These are phyloP conservation scores for Platypus cylindrus DNA, from an alignment of 2,888 invertebrate species.

Conservation along the genomic window DNA sequence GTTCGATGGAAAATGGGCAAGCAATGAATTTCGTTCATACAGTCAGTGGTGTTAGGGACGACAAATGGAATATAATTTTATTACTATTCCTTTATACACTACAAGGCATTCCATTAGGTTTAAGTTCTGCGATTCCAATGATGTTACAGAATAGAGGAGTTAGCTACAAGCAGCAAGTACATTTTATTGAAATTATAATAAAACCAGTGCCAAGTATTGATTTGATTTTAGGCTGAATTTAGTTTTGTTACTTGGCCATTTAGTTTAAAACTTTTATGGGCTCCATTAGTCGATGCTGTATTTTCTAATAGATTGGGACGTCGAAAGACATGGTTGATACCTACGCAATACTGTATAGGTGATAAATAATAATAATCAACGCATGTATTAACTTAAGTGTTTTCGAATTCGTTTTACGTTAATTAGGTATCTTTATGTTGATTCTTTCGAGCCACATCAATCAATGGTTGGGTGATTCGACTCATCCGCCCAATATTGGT, in stretches of 20 bases:
- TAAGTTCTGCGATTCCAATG: slow-evolving; percentile 92
- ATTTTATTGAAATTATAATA: not conserved
- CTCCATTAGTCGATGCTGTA: slow-evolving; percentile 91
- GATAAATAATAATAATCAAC: slow-evolving; percentile 22
- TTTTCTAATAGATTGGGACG: slow-evolving; percentile 77
- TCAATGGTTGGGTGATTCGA: slow-evolving; percentile 60
- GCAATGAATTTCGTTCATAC: slow-evolving; percentile 2
- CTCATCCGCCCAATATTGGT: slow-evolving; percentile 52
- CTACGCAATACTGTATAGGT: slow-evolving; percentile 84
- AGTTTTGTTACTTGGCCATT: slow-evolving; percentile 93
- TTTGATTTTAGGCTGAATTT: slow-evolving; percentile 61
- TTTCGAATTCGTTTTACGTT: not conserved
- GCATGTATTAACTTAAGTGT: not conserved
- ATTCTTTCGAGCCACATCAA: slow-evolving; percentile 64
- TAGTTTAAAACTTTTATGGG: slow-evolving; percentile 91
- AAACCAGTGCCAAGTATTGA: slow-evolving; percentile 4
- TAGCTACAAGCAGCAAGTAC: slow-evolving; percentile 84
- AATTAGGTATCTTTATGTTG: slow-evolving; percentile 58
- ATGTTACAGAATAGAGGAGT: slow-evolving; percentile 84
- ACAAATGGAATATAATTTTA: slow-evolving; percentile 69
- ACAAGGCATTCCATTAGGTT: slow-evolving; percentile 90
- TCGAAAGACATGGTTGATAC: slow-evolving; percentile 91
- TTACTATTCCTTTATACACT: slow-evolving; percentile 86
- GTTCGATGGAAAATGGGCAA: slow-evolving; percentile 13
- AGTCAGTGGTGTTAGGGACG: slow-evolving; percentile 45